Percentiles rank a stretch among this genome's conserved stretches.
Conservation (phyloP, 2,113 vertebrate genomes). For the Oceanites oceanicus region DNA sequence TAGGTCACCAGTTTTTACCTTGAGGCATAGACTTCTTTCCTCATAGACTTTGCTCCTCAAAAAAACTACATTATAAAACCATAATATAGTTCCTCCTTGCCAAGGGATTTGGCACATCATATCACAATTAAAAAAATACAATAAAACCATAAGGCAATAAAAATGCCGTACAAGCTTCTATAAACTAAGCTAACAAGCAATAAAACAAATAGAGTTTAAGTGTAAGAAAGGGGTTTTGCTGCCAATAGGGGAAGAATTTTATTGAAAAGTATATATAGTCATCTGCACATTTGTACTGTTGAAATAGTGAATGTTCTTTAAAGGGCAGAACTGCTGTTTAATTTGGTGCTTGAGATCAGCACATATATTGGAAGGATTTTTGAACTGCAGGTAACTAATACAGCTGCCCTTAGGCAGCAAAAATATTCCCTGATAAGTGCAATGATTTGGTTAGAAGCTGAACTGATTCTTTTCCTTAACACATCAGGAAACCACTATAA, state of each 20-base stretch:
- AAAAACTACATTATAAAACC: not conserved
- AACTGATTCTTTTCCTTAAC: not conserved
- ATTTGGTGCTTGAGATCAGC: not conserved
- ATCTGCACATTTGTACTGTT: not conserved
- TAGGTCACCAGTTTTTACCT: not conserved
- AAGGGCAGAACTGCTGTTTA: constrained; percentile 13
- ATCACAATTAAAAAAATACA: constrained; percentile 45
- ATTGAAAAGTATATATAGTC: constrained; percentile 22
- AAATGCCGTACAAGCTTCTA: constrained; percentile 30
- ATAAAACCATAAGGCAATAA: constrained; percentile 37
- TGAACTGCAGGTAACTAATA: not conserved
- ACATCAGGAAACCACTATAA: not conserved
- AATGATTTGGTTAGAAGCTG: not conserved
- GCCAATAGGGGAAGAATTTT: constrained; percentile 31
- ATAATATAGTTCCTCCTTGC: not conserved
- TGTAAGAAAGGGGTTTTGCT: not conserved
- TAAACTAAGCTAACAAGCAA: constrained; percentile 59
- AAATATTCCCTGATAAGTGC: not conserved
- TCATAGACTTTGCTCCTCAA: not conserved
- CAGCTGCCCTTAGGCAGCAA: not conserved
- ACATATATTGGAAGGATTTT: not conserved
- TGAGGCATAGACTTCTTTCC: not conserved
- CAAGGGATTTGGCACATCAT: constrained; percentile 30
- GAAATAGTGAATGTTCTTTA: constrained; percentile 13
- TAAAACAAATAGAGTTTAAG: constrained; percentile 49